phyloP scores from a whole-genome alignment of 2,888 invertebrate species.

The Ditula angustiorana region DNA sequence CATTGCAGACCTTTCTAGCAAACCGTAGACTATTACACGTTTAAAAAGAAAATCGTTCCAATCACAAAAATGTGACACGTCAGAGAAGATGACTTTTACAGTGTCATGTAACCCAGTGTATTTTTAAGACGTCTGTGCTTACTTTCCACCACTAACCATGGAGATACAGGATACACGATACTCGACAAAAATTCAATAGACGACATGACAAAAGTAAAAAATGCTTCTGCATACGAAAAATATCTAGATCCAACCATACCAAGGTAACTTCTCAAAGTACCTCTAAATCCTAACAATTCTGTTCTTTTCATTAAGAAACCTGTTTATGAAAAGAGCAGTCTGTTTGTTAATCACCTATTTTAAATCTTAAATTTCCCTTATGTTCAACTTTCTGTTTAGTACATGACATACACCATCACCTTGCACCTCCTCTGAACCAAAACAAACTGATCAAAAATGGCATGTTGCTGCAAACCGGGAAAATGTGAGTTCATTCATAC shows the following conservation, averaged over 20 bases:
- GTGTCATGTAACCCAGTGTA: neutral
- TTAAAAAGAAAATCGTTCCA: conserved; percentile 19
- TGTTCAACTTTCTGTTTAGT: too few relatives aligned
- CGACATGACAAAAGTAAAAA: conserved; percentile 10
- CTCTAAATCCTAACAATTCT: too few relatives aligned
- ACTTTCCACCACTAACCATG: neutral
- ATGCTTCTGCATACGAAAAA: neutral
- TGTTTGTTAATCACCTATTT: too few relatives aligned
- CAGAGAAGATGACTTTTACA: neutral
- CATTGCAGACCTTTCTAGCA: neutral
- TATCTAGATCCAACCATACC: neutral
- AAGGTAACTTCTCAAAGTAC: too few relatives aligned
- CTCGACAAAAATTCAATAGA: neutral
- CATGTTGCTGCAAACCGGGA: conserved; percentile 66
- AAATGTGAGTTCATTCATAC: conserved; percentile 54
- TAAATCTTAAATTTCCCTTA: too few relatives aligned
- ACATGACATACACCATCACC: neutral
- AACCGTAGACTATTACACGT: neutral
- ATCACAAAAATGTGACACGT: conserved; percentile 15
- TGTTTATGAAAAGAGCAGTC: too few relatives aligned
- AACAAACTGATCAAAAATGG: too few relatives aligned
- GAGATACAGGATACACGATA: neutral
- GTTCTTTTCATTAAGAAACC: too few relatives aligned
- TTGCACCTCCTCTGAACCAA: conserved; percentile 37
- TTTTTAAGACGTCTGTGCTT: neutral